phyloP scores from a whole-genome alignment of 2,888 invertebrate genomes.

The Orthosia gothica region DNA sequence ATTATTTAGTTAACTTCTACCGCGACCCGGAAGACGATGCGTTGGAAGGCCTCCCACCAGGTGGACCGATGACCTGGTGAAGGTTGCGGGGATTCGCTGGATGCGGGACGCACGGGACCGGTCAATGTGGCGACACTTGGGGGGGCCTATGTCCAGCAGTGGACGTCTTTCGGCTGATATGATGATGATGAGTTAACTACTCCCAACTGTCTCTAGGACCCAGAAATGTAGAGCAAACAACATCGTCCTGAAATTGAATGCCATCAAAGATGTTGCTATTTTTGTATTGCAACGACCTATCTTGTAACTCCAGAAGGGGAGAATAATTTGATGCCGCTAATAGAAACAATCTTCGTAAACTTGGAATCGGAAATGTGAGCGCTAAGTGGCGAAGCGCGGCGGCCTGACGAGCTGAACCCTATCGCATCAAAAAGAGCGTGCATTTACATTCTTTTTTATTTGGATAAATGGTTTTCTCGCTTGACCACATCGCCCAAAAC shows the following conservation, averaged over 20 bases:
- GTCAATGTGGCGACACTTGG: too few species aligned
- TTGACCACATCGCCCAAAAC: too few species aligned
- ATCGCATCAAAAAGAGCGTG: slow-evolving; percentile 20
- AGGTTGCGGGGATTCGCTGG: too few species aligned
- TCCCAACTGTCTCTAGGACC: background rate
- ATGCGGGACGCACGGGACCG: too few species aligned
- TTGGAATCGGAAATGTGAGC: slow-evolving; percentile 41
- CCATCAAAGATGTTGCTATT: background rate
- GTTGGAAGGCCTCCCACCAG: too few species aligned
- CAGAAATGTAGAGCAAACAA: slow-evolving; percentile 11
- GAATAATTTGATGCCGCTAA: slow-evolving; percentile 38
- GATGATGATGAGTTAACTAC: too few species aligned
- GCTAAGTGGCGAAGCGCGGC: slow-evolving; percentile 21
- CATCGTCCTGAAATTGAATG: background rate
- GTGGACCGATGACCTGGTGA: too few species aligned
- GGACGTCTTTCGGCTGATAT: too few species aligned
- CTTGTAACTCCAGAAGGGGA: slow-evolving; percentile 5
- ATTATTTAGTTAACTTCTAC: background rate
- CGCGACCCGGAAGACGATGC: too few species aligned
- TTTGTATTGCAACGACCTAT: background rate
- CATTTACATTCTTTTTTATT: too few species aligned
- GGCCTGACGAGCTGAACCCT: slow-evolving; percentile 7
- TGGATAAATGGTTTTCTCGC: too few species aligned
- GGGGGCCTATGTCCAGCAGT: too few species aligned
- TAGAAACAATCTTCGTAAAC: slow-evolving; percentile 41